Evolutionary conservation across 2,113 vertebrate genomes (phyloP), one percentile per base, ranked within the genome.

Genomic region (Odocoileus virginianus): DNA sequence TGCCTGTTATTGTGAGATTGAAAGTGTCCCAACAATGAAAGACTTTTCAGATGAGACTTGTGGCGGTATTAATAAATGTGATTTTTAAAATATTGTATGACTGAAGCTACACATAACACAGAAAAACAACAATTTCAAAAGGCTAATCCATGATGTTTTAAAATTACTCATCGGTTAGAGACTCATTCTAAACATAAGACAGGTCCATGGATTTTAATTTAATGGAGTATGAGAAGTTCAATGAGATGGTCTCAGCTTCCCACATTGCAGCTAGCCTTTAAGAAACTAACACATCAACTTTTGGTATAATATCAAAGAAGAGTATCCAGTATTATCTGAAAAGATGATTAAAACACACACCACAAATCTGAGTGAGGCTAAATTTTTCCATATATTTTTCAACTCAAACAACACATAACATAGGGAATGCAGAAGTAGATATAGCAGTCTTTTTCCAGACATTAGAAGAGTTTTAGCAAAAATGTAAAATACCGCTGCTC

Each of bases 191-290:
- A 74, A 67, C 2, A 71, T 23, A 16, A 57, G 27, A 36, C 7
- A n/a, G 17, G 81, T 12, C 40, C 11, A 16, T 0, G 27, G 23
- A 5, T n/a, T 60, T 76, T 54, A 19, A 25, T 15, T 30, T 30
- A 57, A 57, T 30, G 4, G 50, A 40, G n/a, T 17, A 7, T 43
- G 71, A 81, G 87, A 40, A 47, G 89, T 45, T 78, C 61, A 33
- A 0, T n/a, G 25, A 30, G 0, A 13, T 0, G 25, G 21, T 33
- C 21, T 50, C 64, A 12, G 54, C 28, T 61, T 45, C 47, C n/a
- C n/a, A 23, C 12, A 0, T 13, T 2, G 27, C 43, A n/a, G 5
- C 30, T 12, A 3, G 60, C 8, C 55, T 78, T 67, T 54, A 52
- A 36, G 93, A 58, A 93, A 33, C 4, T 0, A 43, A 25, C 15